Percentiles rank a stretch among this genome's conserved stretches.
These are phyloP conservation scores for Dryococelus australis DNA, from an alignment of 2,888 invertebrate genomes.

Conservation along the genomic window DNA sequence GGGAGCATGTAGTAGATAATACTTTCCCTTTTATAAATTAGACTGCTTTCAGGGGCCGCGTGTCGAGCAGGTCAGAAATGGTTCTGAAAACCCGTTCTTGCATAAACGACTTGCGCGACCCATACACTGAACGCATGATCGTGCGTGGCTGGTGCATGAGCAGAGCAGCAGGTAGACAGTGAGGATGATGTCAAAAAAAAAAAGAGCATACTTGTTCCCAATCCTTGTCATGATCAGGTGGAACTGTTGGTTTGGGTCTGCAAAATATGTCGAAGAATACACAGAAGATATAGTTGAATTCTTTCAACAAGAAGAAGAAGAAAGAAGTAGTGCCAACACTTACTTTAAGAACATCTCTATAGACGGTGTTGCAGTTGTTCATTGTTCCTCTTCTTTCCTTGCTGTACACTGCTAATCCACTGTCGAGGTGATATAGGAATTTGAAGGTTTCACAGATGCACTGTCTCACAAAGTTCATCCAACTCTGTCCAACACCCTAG, in stretches of 20 bases:
- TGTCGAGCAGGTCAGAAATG: too few species aligned
- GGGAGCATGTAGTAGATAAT: too few species aligned
- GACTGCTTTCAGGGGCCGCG: too few species aligned
- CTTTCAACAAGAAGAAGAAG: conserved; percentile 7
- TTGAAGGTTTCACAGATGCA: not conserved
- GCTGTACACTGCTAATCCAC: not conserved
- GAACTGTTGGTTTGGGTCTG: too few species aligned
- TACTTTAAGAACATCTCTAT: not conserved
- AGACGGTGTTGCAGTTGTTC: not conserved
- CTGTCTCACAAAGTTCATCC: not conserved
- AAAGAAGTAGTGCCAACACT: not conserved
- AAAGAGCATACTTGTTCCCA: not conserved
- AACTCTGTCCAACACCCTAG: not conserved
- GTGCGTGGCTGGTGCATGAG: too few species aligned
- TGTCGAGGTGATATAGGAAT: not conserved
- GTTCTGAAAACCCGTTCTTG: too few species aligned
- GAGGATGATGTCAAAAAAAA: too few species aligned
- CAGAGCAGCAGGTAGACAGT: too few species aligned
- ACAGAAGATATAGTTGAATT: not conserved
- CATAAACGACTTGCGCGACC: too few species aligned
- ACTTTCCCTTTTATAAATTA: too few species aligned
- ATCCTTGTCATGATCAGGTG: not conserved
- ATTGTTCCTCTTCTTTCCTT: not conserved
- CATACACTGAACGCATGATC: too few species aligned
- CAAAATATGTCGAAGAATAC: too few species aligned